Evolutionary conservation across 2,888 invertebrate species (phyloP).

Genomic region (Drosophila rubida): DNA sequence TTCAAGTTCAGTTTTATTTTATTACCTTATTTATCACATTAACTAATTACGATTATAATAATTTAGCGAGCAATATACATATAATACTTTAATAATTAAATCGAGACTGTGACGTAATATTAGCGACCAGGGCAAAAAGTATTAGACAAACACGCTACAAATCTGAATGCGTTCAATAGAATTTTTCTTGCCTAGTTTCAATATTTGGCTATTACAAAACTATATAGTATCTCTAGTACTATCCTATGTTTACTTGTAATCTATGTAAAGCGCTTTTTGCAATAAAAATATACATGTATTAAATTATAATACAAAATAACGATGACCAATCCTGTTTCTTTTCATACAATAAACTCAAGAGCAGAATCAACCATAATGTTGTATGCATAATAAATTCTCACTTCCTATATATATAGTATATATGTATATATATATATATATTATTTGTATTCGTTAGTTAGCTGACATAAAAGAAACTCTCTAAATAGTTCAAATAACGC

Average conservation of each 20-base stretch:
- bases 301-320: constrained; percentile 47
- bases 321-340: constrained; percentile 72
- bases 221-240: constrained; percentile 39
- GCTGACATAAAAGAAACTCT: constrained; percentile 15
- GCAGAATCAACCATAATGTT: constrained; percentile 16
- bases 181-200: constrained; percentile 68
- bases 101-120: constrained; percentile 64
- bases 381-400: constrained; percentile 31
- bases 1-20: constrained; percentile 25
- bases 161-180: constrained; percentile 25
- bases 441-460: constrained; percentile 24
- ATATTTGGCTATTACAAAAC: constrained; percentile 33
- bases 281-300: constrained; percentile 83
- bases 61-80: constrained; percentile 47
- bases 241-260: constrained; percentile 73
- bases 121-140: constrained; percentile 67
- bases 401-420: constrained; percentile 25
- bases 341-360: constrained; percentile 54
- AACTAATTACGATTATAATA: constrained; percentile 18
- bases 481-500: constrained; percentile 1
- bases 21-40: constrained; percentile 27
- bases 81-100: constrained; percentile 1
- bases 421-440: background rate
- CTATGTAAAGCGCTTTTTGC: constrained; percentile 85
- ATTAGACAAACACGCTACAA: constrained; percentile 53